Evolutionary conservation across 1,140 invertebrate species (phyloP).

Genomic region (Penaeus japonicus): DNA sequence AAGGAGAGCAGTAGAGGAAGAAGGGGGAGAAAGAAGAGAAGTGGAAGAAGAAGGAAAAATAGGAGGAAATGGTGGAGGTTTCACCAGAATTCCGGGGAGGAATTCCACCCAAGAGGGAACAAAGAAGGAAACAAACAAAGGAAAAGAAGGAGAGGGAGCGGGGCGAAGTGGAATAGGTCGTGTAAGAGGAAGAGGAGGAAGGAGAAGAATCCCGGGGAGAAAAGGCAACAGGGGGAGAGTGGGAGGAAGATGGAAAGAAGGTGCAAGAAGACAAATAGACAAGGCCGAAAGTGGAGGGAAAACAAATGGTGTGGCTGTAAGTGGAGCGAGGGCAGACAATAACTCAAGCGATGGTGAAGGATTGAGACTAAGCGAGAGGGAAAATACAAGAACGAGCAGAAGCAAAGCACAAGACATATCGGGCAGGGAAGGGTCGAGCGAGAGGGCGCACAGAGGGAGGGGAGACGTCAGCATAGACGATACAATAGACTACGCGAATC

Average conservation of each 20-base stretch:
- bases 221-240: not conserved
- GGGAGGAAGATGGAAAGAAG: not conserved
- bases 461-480: too few relatives aligned
- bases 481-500: too few relatives aligned
- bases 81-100: not conserved
- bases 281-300: not conserved
- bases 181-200: not conserved
- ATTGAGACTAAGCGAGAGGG: too few relatives aligned
- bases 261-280: not conserved
- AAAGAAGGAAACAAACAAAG: not conserved
- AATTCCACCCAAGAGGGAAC: not conserved
- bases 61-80: not conserved
- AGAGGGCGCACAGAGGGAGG: too few relatives aligned
- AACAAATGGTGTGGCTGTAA: not conserved
- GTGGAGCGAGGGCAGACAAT: not conserved
- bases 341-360: too few relatives aligned
- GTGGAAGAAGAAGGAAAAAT: not conserved
- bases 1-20: too few relatives aligned
- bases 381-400: too few relatives aligned
- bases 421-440: too few relatives aligned
- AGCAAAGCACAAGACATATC: too few relatives aligned
- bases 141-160: not conserved
- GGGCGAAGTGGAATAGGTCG: not conserved
- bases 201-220: not conserved
- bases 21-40: not conserved